Evolutionary conservation across 2,797 vertebrate genomes (phyloP).

Genomic region (Gymnothorax javanicus): DNA sequence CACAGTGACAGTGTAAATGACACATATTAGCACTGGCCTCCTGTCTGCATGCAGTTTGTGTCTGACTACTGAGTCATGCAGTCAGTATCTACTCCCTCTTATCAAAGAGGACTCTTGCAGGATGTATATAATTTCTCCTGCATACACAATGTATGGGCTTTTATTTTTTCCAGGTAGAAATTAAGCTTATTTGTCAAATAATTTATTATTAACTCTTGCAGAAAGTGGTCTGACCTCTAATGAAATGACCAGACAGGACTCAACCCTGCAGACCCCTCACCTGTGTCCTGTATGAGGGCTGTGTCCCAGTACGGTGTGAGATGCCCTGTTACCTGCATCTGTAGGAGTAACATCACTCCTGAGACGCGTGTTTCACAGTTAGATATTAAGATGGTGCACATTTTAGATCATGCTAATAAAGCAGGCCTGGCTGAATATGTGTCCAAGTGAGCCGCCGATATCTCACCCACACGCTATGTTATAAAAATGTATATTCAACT

Average conservation of each 20-base stretch:
- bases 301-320: no score
- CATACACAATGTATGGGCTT: neutral
- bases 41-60: neutral
- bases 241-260: no score
- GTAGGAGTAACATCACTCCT: no score
- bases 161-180: neutral
- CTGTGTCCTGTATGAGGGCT: no score
- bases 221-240: no score
- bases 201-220: no score
- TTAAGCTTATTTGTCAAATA: neutral
- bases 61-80: neutral
- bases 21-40: neutral
- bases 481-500: neutral
- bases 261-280: no score
- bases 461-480: neutral
- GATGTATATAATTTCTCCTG: neutral
- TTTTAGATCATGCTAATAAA: neutral
- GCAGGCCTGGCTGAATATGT: neutral
- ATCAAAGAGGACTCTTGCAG: neutral
- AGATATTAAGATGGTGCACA: neutral
- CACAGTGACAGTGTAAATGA: neutral
- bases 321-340: no score
- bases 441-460: neutral
- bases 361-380: neutral
- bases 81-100: neutral